Evolutionary conservation across 2,113 vertebrate genomes (phyloP).

Genomic region (Verasper variegatus): DNA sequence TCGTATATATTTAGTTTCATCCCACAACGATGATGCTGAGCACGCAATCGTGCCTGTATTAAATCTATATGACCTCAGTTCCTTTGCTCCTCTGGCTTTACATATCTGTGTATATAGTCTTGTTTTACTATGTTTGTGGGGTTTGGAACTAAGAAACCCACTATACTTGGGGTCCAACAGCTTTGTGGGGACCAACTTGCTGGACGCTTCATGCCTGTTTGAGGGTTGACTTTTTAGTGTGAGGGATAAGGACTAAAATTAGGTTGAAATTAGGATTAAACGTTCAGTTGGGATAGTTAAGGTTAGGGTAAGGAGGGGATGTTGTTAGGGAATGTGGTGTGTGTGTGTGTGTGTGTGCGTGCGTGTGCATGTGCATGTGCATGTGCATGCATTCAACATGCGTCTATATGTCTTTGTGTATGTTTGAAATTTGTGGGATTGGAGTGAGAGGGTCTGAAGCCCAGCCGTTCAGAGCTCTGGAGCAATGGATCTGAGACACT

Average conservation of each 20-base stretch:
- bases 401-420: background rate
- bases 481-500: constrained; percentile 24
- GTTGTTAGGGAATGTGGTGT: background rate
- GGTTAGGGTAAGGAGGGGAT: no score
- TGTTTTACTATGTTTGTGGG: background rate
- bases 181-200: background rate
- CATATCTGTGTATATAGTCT: background rate
- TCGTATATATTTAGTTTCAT: constrained; percentile 30
- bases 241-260: no score
- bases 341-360: background rate
- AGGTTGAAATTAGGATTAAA: no score
- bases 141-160: background rate
- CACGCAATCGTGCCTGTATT: background rate
- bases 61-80: constrained; percentile 6
- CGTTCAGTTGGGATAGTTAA: no score
- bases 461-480: constrained; percentile 14
- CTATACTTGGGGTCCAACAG: background rate
- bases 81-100: constrained; percentile 16
- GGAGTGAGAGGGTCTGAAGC: constrained; percentile 30
- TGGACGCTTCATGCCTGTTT: no score
- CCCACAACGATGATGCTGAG: constrained; percentile 6
- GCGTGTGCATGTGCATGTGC: no score
- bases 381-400: no score
- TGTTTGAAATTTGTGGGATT: constrained; percentile 36
- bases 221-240: no score